Evolutionary conservation across 2,888 invertebrate genomes (phyloP).

Genomic region (Trissolcus brochymenae): DNA sequence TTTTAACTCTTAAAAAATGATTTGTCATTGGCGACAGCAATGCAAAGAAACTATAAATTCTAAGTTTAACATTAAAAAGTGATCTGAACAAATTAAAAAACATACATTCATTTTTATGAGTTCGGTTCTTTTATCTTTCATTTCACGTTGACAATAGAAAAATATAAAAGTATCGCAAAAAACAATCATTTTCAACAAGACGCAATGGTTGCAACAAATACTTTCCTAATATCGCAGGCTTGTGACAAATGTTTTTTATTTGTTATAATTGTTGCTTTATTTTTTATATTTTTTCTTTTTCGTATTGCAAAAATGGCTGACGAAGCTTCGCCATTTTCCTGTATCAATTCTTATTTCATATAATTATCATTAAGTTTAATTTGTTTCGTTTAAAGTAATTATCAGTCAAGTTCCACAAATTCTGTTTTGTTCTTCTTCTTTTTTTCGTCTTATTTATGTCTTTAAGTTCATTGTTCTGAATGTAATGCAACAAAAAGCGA

Average conservation of each 20-base stretch:
- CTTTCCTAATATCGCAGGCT: constrained; percentile 2
- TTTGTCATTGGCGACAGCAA: too few species aligned
- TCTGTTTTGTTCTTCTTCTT: constrained; percentile 3
- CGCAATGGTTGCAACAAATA: neutral
- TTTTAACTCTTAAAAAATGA: too few species aligned
- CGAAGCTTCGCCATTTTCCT: constrained; percentile 9
- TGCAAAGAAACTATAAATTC: too few species aligned
- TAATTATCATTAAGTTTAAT: constrained; percentile 53
- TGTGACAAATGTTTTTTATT: neutral
- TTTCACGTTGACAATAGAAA: constrained; percentile 8
- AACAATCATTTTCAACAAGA: constrained; percentile 5
- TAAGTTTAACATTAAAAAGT: too few species aligned
- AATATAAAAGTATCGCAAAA: constrained; percentile 12
- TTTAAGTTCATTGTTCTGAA: constrained; percentile 33
- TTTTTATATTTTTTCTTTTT: neutral
- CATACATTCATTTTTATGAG: too few species aligned
- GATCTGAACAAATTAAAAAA: too few species aligned
- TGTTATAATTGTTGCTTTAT: neutral
- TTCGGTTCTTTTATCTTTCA: neutral
- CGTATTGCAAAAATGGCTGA: constrained; percentile 11
- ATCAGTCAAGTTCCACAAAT: constrained; percentile 68
- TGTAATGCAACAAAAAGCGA: constrained; percentile 48
- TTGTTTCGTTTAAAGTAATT: constrained; percentile 64
- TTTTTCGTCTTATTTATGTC: constrained; percentile 15
- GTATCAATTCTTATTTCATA: constrained; percentile 3